Evolutionary conservation across 2,113 vertebrate species (phyloP).

Genomic region (Leptobrachium leishanense): DNA sequence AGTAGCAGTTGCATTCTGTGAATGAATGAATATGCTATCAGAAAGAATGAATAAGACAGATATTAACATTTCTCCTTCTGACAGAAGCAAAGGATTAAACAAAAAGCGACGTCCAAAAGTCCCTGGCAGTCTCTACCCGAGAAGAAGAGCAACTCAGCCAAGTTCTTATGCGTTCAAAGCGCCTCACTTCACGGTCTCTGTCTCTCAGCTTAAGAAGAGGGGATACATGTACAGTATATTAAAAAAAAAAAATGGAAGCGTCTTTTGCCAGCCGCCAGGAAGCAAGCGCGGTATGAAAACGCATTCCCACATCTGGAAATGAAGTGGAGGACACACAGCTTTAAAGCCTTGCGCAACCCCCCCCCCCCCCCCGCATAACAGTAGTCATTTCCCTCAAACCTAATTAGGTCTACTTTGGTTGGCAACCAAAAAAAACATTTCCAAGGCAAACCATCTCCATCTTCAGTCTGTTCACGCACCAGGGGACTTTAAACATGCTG

Average conservation of each 20-base stretch:
- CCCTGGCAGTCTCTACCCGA: conserved; percentile 37
- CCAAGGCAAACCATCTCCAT: conserved; percentile 37
- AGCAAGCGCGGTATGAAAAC: conserved; percentile 50
- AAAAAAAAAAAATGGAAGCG: conserved; percentile 38
- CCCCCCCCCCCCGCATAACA: conserved; percentile 42
- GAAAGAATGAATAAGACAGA: conserved; percentile 27
- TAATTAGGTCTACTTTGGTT: conserved; percentile 30
- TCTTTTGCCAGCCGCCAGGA: conserved; percentile 42
- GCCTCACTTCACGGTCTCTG: conserved; percentile 25
- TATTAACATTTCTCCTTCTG: neutral
- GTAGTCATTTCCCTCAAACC: conserved; percentile 49
- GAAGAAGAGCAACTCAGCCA: conserved; percentile 40
- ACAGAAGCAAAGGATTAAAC: neutral
- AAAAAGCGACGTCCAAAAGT: conserved; percentile 13
- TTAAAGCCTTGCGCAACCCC: conserved; percentile 43
- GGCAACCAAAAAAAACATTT: conserved; percentile 51
- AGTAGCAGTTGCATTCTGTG: neutral
- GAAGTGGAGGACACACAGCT: conserved; percentile 50
- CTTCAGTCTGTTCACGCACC: neutral
- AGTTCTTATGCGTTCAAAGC: conserved; percentile 20
- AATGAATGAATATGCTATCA: conserved; percentile 13
- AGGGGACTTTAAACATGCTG: conserved; percentile 15
- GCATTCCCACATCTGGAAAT: conserved; percentile 52
- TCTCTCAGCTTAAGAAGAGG: conserved; percentile 40
- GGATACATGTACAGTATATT: conserved; percentile 49